Evolutionary conservation across 2,113 vertebrate species (phyloP).

Genomic region (Eudyptes chrysolophus): DNA sequence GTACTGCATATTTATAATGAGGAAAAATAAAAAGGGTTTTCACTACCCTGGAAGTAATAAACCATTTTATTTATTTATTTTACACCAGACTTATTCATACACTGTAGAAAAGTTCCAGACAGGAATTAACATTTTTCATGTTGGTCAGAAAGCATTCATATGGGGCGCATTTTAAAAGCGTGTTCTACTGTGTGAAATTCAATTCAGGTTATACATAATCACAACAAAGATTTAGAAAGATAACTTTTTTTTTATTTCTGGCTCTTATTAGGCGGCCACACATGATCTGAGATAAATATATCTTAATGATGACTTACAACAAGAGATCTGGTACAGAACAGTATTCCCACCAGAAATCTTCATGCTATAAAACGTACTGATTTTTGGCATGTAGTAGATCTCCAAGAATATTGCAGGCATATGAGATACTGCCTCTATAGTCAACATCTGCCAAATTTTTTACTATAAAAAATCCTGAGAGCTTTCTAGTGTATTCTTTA

Average conservation of each 20-base stretch:
- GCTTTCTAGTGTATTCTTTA: not conserved
- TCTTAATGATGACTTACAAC: not conserved
- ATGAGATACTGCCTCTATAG: not conserved
- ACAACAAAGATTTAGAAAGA: conserved; percentile 19
- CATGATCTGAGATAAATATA: conserved; percentile 14
- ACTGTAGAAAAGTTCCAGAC: conserved; percentile 40
- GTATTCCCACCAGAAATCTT: conserved; percentile 16
- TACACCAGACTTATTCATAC: not conserved
- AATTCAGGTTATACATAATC: conserved; percentile 29
- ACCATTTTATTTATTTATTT: not conserved
- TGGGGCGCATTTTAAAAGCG: not conserved
- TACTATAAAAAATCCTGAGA: not conserved
- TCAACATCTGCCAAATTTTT: not conserved
- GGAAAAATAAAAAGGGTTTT: not conserved
- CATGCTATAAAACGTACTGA: not conserved
- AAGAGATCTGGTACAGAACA: conserved; percentile 3
- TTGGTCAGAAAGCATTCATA: not conserved
- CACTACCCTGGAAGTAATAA: not conserved
- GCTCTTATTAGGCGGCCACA: conserved; percentile 20
- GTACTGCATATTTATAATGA: not conserved
- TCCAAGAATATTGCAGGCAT: not conserved
- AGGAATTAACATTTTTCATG: not conserved
- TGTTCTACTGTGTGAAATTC: conserved; percentile 28
- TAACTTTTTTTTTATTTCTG: not conserved
- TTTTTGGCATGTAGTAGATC: not conserved